Percentiles rank a stretch among this genome's conserved stretches.
phyloP scores from a whole-genome alignment of 2,797 vertebrate genomes.

The Argya squamiceps region DNA sequence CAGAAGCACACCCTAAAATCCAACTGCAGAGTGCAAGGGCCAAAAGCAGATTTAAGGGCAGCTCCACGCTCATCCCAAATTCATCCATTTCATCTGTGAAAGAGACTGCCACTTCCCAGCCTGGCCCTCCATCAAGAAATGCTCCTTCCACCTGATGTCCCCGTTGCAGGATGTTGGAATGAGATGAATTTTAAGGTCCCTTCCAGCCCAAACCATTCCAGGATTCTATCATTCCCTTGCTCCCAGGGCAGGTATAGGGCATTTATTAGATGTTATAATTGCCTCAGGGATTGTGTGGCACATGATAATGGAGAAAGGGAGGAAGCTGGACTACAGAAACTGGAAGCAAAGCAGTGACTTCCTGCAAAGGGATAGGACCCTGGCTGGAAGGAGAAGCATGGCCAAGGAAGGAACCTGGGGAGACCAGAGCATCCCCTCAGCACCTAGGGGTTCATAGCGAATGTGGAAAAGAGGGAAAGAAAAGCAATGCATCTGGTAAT shows the following conservation, averaged over 20 bases:
- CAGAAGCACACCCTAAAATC: not conserved
- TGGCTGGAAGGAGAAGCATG: rapidly evolving
- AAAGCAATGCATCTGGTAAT: not conserved
- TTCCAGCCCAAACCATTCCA: not conserved
- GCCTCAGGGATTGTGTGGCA: rapidly evolving
- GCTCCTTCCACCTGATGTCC: not conserved
- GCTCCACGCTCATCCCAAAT: not conserved
- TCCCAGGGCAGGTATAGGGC: not conserved
- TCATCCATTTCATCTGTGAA: not conserved
- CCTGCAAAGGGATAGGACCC: not conserved
- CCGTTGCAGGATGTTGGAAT: not conserved
- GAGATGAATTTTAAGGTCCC: not conserved
- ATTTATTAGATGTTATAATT: not conserved
- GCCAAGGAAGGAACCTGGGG: not conserved
- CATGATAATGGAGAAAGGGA: not conserved
- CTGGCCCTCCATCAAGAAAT: not conserved
- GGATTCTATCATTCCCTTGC: not conserved
- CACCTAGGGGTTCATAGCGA: rapidly evolving
- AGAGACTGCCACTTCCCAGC: not conserved
- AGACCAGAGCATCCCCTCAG: not conserved
- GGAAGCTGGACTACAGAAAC: not conserved
- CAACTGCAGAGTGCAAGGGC: not conserved
- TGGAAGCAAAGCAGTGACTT: not conserved
- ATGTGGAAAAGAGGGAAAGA: not conserved
- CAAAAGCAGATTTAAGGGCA: not conserved